Evolutionary conservation across 37 sponge, comb jelly and placozoan species (phyloP).

Genomic region (Diacarnus erythraeanus): DNA sequence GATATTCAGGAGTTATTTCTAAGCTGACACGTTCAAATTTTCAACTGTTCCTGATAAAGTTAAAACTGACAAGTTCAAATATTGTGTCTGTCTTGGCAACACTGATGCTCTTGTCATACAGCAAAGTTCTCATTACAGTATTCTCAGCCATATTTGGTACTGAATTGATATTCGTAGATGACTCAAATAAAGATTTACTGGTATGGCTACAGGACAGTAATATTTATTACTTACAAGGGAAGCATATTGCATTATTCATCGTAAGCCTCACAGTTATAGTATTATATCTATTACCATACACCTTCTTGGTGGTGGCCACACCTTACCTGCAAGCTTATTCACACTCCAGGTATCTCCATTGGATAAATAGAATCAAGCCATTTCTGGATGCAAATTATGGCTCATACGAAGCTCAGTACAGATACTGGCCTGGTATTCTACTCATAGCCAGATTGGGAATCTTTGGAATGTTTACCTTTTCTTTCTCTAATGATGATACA

Average conservation of each 20-base stretch:
- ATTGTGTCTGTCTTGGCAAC: not conserved
- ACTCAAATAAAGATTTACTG: not conserved
- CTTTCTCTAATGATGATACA: not conserved
- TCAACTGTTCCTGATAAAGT: no score
- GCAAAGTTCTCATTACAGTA: not conserved
- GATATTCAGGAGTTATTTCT: not conserved
- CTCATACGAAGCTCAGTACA: not conserved
- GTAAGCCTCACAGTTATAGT: not conserved
- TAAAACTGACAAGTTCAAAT: not conserved
- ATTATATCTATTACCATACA: not conserved
- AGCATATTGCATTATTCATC: not conserved
- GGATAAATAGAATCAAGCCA: conserved; percentile 25
- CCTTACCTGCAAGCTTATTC: not conserved
- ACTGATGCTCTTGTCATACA: not conserved
- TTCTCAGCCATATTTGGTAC: not conserved
- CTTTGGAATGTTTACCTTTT: not conserved
- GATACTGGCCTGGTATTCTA: conserved; percentile 25
- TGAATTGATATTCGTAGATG: not conserved
- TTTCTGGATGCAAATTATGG: conserved; percentile 26
- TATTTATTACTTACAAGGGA: not conserved
- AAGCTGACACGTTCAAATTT: not conserved
- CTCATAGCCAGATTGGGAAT: not conserved
- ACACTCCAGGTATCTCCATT: not conserved
- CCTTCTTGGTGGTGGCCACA: conserved; percentile 2
- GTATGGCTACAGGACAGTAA: not conserved